Conservation (phyloP, 2,888 invertebrate genomes). For the Drosophila lutescens region DNA sequence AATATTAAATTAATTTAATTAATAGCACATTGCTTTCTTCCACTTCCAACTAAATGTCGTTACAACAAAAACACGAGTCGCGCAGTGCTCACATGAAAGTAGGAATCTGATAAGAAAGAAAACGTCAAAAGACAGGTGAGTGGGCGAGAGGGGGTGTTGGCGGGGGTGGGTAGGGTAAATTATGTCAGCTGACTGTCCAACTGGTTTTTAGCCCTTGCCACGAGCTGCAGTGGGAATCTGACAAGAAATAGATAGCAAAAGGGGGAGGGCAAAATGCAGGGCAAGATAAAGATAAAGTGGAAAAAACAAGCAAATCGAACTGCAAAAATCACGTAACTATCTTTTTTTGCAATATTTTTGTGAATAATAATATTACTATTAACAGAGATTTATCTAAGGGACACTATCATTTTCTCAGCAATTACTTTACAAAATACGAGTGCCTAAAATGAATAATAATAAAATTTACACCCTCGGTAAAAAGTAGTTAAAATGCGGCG, state of each 20-base stretch:
- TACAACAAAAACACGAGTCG: slow-evolving; percentile 35
- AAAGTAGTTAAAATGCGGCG: slow-evolving; percentile 13
- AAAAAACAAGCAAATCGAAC: background rate
- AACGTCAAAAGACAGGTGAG: slow-evolving; percentile 53
- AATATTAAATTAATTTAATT: background rate
- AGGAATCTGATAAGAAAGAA: slow-evolving; percentile 67
- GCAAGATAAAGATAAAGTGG: background rate
- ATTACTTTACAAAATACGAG: background rate
- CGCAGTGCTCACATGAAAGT: slow-evolving; percentile 64
- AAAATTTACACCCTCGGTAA: background rate
- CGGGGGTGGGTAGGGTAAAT: slow-evolving; percentile 36
- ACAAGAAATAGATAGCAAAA: slow-evolving; percentile 43
- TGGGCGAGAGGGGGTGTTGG: slow-evolving; percentile 9
- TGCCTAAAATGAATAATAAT: background rate
- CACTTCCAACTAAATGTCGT: slow-evolving; percentile 8
- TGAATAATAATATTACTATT: background rate
- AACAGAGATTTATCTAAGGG: too few species aligned
- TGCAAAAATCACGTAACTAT: background rate
- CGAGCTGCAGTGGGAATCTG: slow-evolving; percentile 44
- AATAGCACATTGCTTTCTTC: slow-evolving; percentile 5
- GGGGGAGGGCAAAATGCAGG: slow-evolving; percentile 7
- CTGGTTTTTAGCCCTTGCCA: slow-evolving; percentile 36
- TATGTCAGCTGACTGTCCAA: slow-evolving; percentile 75
- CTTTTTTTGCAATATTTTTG: slow-evolving; percentile 9
- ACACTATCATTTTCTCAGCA: too few species aligned